Conservation (phyloP, 2,888 invertebrate genomes). For the Acrocyrtus sp. region DNA sequence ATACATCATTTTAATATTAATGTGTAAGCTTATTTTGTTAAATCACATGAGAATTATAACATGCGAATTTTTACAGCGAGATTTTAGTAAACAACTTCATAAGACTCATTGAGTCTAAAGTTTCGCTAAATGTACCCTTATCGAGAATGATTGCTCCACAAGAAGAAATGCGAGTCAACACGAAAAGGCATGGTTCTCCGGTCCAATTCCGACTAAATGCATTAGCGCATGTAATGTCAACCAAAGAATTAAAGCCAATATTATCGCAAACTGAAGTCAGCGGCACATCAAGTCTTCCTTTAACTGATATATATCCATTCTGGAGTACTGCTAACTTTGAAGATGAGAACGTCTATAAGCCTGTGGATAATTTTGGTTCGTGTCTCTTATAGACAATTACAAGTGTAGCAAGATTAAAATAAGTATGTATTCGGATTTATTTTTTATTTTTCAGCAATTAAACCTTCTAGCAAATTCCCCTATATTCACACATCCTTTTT, state of each 20-base stretch:
- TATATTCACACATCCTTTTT: conserved; percentile 83
- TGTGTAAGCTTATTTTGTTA: too few relatives aligned
- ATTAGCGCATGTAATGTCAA: conserved; percentile 76
- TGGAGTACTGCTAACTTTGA: conserved; percentile 77
- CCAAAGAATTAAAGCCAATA: conserved; percentile 72
- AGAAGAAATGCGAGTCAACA: conserved; percentile 51
- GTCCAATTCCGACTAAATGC: conserved; percentile 74
- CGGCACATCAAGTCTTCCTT: conserved; percentile 69
- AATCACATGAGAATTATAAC: background rate
- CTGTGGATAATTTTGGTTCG: conserved; percentile 78
- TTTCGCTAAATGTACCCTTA: conserved; percentile 22
- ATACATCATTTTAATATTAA: too few relatives aligned
- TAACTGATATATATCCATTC: conserved; percentile 82
- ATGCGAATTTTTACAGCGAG: conserved; percentile 44
- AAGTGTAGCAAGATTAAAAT: background rate
- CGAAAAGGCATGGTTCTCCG: conserved; percentile 31
- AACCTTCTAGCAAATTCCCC: conserved; percentile 64
- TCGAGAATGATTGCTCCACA: conserved; percentile 42
- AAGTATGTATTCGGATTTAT: background rate
- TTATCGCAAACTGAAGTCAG: conserved; percentile 67
- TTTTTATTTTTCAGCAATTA: conserved; percentile 48
- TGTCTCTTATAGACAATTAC: conserved; percentile 63
- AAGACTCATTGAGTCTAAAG: conserved; percentile 53
- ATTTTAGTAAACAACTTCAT: conserved; percentile 54
- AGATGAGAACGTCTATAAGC: conserved; percentile 74